Evolutionary conservation across 2,113 vertebrate genomes (phyloP).

Genomic region (Sturnira hondurensis): DNA sequence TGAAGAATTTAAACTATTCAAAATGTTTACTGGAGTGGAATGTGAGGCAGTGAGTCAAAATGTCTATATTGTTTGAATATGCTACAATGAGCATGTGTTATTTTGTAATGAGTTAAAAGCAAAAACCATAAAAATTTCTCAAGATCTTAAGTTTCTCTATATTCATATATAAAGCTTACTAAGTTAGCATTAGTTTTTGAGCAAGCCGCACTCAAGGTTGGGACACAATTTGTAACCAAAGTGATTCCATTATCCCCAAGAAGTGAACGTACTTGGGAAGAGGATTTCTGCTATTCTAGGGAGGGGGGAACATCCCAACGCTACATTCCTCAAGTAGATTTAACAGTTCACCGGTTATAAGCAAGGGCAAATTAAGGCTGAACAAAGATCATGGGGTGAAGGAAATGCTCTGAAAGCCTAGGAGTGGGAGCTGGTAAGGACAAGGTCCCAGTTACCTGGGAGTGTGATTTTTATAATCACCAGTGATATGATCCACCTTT

Average conservation of each 20-base stretch:
- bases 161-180: background rate
- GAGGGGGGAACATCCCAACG: background rate
- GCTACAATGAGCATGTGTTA: background rate
- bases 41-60: background rate
- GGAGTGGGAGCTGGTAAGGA: background rate
- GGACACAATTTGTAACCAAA: background rate
- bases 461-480: background rate
- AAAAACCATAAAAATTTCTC: background rate
- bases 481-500: background rate
- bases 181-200: background rate
- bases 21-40: background rate
- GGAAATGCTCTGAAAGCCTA: background rate
- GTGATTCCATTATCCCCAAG: background rate
- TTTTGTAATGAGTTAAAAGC: background rate
- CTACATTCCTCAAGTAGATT: background rate
- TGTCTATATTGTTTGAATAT: background rate
- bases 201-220: background rate
- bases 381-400: background rate
- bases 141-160: background rate
- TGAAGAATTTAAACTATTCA: background rate
- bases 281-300: background rate
- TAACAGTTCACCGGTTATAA: background rate
- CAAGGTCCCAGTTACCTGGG: background rate
- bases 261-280: background rate
- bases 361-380: background rate